Base-by-base conservation (phyloP, 2,113 vertebrate genomes). In the Stegostoma tigrinum region DNA sequence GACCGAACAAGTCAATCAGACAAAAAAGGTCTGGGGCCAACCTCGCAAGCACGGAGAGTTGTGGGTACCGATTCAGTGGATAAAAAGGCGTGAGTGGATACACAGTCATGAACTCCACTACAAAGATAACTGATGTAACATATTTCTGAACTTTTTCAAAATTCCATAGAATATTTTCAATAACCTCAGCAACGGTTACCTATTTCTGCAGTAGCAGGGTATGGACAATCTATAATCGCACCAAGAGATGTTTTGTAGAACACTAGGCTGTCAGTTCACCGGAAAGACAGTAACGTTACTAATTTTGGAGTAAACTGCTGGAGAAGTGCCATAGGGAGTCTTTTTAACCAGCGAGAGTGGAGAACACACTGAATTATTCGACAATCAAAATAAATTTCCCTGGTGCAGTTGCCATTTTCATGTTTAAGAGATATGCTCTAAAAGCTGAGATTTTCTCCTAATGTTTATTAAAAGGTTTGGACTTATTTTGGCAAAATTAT, bases 401-500 rank as follows among this genome's bases (percentile, higher is more conserved):
- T 64, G 52, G 0, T 61, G 48, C 75, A 55, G 24, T 89, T 24
- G 5, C 27, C 52, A 91, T 17, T 91, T 64, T 2, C 38, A 83
- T 83, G 15, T 45, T 83, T 83, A 42, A 83, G 34, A 83, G 80
- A 38, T 21, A 5, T 83, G 17, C 38, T 83, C 15, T 42, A 45
- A 83, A 83, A 83, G 14, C 55, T 61, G 87, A 17, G 24, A 52
- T 30, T 48, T 91, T 30, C 23, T 19, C 10, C 61, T 64, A n/a
- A 91, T 64, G n/a, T 91, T 91, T 91, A 64, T 30, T 61, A 38
- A 80, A 21, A 93, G 38, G 21, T 83, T 45, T 91, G 30, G 15
- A 19, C 55, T 91, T 17, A 38, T 93, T n/a, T 67, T 93, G 89
- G 61, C 38, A 66, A 93, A 93, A 38, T 91, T 91, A 61, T 91